A percentile compares a stretch with the other conserved stretches of the same genome.
phyloP scores from a whole-genome alignment of 1,140 invertebrate species.

The Leptestheria dahalacensis region DNA sequence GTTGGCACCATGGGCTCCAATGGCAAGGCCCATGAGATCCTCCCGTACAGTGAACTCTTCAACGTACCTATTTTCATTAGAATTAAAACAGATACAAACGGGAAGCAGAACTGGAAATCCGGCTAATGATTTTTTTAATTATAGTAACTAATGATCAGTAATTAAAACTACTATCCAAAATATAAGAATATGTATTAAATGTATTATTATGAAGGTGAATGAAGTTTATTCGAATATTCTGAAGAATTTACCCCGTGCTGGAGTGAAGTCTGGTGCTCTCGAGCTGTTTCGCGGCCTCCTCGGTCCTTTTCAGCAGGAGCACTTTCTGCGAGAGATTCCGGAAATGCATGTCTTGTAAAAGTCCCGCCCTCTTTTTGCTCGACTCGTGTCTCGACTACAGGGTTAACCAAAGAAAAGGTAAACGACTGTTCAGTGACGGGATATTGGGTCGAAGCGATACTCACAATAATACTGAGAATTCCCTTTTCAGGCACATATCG shows the following conservation, averaged over 20 bases:
- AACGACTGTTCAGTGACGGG: too few relatives aligned
- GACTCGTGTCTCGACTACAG: slow-evolving; percentile 56
- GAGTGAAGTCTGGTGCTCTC: slow-evolving; percentile 76
- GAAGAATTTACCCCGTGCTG: slow-evolving; percentile 65
- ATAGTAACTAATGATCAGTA: too few relatives aligned
- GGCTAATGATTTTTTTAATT: too few relatives aligned
- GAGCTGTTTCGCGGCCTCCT: slow-evolving; percentile 86
- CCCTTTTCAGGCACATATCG: slow-evolving; percentile 66
- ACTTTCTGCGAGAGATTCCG: slow-evolving; percentile 75
- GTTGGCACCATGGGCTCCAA: slow-evolving; percentile 89
- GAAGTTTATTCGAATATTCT: too few relatives aligned
- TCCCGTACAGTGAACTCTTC: slow-evolving; percentile 90
- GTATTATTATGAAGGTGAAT: background rate
- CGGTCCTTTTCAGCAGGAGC: slow-evolving; percentile 80
- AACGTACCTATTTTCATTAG: slow-evolving; percentile 44
- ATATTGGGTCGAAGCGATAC: too few relatives aligned
- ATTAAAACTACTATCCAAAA: background rate
- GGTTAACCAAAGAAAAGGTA: too few relatives aligned
- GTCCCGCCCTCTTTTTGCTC: slow-evolving; percentile 39
- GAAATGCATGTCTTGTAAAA: slow-evolving; percentile 97
- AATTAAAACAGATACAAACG: background rate
- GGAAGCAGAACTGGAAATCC: too few relatives aligned
- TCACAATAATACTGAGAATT: slow-evolving; percentile 48
- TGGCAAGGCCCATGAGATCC: slow-evolving; percentile 90
- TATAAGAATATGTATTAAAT: background rate